These are phyloP conservation scores for Hartigia nigra DNA, from an alignment of 2,888 invertebrate species.

Conservation along the genomic window DNA sequence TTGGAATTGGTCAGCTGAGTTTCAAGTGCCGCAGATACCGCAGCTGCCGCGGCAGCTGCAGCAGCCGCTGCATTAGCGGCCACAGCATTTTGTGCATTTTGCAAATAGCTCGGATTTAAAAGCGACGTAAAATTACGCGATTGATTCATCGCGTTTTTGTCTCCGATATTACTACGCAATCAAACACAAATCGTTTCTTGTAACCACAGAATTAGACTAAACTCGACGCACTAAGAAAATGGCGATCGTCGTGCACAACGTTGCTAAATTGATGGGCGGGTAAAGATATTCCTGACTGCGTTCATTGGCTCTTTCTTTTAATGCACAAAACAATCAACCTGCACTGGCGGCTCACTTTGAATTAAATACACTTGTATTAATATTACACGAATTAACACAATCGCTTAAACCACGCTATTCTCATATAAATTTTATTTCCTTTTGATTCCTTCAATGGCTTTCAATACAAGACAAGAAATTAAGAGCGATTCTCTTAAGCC, in stretches of 20 bases:
- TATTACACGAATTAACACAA: neutral
- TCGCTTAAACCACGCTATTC: neutral
- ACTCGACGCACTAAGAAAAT: conserved; percentile 1
- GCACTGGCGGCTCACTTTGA: neutral
- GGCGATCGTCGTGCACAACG: conserved; percentile 1
- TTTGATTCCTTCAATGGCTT: neutral
- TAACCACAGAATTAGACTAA: neutral
- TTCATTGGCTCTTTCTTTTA: neutral
- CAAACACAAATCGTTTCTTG: neutral
- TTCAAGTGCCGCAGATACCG: conserved; percentile 70
- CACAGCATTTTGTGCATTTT: conserved; percentile 60
- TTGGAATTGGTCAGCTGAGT: conserved; percentile 47
- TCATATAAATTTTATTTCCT: neutral
- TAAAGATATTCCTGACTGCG: conserved; percentile 1
- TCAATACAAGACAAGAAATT: neutral
- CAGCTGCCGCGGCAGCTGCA: conserved; percentile 69
- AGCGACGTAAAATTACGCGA: conserved; percentile 63
- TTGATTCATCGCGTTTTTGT: conserved; percentile 52
- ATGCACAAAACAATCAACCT: neutral
- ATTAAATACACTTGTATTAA: neutral
- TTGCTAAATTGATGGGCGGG: neutral
- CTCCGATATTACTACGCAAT: neutral
- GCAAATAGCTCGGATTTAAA: conserved; percentile 61
- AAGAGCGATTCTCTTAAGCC: neutral
- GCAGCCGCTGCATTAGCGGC: conserved; percentile 61